phyloP scores from a whole-genome alignment of 37 sponge, comb jelly and placozoan genomes.

The Halisarca cf. caerulea region DNA sequence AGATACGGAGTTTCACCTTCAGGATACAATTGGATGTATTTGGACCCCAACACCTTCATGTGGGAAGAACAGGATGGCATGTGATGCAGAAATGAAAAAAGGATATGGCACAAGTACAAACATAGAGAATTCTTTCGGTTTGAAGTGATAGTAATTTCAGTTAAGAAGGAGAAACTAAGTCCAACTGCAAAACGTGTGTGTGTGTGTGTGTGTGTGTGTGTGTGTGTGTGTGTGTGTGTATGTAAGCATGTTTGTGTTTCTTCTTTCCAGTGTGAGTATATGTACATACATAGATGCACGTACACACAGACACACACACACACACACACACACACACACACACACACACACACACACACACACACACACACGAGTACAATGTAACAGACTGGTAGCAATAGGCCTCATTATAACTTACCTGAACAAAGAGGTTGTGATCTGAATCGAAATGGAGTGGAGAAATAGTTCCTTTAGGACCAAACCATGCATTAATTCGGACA shows the following conservation, averaged over 20 bases:
- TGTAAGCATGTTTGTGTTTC: no score
- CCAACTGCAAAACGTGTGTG: no score
- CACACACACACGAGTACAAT: background rate
- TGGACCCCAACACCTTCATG: slow-evolving; percentile 87
- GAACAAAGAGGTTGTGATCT: slow-evolving; percentile 85
- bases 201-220: no score
- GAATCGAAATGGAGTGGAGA: slow-evolving; percentile 98
- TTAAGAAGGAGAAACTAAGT: no score
- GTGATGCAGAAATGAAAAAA: no score
- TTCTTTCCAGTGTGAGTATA: no score
- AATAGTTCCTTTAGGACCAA: slow-evolving; percentile 95
- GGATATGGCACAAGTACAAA: no score
- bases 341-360: background rate
- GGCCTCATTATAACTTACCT: slow-evolving; percentile 56
- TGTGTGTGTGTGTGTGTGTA: no score
- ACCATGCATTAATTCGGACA: slow-evolving; percentile 86
- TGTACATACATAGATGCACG: background rate
- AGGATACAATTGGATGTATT: slow-evolving; percentile 74
- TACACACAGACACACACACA: background rate
- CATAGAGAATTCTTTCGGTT: no score
- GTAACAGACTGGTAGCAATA: background rate
- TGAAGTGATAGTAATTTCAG: no score
- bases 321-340: background rate
- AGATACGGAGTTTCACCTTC: slow-evolving; percentile 48
- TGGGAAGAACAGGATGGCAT: no score